Conservation (phyloP, 2,113 vertebrate genomes). For the Delphinapterus leucas region DNA sequence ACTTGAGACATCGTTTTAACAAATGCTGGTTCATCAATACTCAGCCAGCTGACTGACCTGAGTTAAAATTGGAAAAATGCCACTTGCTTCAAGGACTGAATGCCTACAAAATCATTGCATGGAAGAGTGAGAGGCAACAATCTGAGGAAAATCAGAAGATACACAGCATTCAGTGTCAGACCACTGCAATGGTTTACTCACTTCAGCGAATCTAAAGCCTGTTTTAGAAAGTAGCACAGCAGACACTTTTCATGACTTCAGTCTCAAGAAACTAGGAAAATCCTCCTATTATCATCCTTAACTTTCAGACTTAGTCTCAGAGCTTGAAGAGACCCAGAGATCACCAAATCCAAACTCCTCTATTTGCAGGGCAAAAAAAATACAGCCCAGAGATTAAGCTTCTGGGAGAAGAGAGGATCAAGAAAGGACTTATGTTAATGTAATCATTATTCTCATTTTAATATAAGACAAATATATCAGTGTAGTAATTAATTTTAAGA, state of each 20-base stretch:
- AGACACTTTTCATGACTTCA: neutral
- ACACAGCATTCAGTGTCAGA: conserved; percentile 6
- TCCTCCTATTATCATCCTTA: conserved; percentile 1
- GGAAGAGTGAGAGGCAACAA: conserved; percentile 24
- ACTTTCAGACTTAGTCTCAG: conserved; percentile 25
- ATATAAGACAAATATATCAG: neutral
- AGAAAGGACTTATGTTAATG: neutral
- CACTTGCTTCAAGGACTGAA: conserved; percentile 11
- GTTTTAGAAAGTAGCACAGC: neutral
- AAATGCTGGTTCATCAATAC: conserved; percentile 64
- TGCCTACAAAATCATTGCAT: conserved; percentile 19
- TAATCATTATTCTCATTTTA: too few species aligned
- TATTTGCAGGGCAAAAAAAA: neutral
- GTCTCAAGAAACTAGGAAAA: neutral
- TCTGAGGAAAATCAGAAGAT: conserved; percentile 28
- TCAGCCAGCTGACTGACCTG: conserved; percentile 34
- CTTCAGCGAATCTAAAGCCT: neutral
- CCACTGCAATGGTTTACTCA: neutral
- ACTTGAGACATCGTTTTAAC: conserved; percentile 44
- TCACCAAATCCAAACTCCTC: neutral
- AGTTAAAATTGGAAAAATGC: conserved; percentile 69
- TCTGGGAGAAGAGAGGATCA: neutral
- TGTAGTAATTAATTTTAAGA: neutral
- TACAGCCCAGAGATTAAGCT: neutral
- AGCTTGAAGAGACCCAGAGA: neutral